Evolutionary conservation across 2,888 invertebrate species (phyloP), one percentile per base, ranked within the genome.

Genomic region (Coleophora flavipennella): DNA sequence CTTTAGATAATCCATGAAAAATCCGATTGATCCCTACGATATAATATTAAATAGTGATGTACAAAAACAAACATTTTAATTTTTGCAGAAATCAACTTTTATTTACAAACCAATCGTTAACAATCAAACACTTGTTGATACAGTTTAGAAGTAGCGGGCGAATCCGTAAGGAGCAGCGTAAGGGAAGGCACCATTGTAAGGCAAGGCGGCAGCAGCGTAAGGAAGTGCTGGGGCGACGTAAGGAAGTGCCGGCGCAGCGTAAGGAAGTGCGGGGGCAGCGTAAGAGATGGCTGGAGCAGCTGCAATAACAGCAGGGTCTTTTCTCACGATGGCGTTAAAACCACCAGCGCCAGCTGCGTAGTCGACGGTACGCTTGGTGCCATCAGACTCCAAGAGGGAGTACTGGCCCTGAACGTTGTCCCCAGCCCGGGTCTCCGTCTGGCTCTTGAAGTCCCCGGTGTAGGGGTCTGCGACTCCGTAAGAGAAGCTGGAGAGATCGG

Each of bases 401-500:
- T 87, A 87, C 55, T 85, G 85, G 33, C 87, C 87, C 45, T 73
- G 72, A 28, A 87, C 87, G 49, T 79, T 75, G 62, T 81, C 63
- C 3, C 85, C 86, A 12, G 68, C 67, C 31, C 87, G 80, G 44
- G 62, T 67, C 59, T 87, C 87, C 2, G 71, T 62, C 66, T 87
- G 87, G 65, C 70, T 76, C 63, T 87, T 87, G 61, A 70, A 77
- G 67, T 87, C 87, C 4, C 87, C 87, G 31, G 87, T 87, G 62
- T 74, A 66, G 39, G 81, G 77, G 51, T 88, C 87, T 33, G 87
- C 83, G n/a, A 88, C 85, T 40, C 78, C 78, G 58, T 88, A 88
- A 0, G 85, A 73, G 68, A 84, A 88, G 57, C 80, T 77, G 59
- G 80, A 68, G 44, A 62, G 49, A 47, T 76, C 71, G 33, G 57